phyloP scores from a whole-genome alignment of 2,797 vertebrate genomes.

The Galagoides demidoff region DNA sequence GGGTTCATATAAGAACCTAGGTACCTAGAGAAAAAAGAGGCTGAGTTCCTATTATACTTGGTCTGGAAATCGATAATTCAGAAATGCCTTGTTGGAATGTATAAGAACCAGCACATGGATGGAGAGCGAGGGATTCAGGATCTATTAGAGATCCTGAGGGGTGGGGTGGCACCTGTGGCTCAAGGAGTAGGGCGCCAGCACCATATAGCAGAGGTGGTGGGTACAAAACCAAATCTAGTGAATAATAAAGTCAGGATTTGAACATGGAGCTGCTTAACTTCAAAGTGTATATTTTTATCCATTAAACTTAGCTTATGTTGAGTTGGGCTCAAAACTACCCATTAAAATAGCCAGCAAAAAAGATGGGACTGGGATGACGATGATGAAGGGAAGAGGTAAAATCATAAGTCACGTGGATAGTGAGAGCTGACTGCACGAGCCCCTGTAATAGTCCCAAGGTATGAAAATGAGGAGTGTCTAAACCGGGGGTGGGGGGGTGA shows the following conservation, averaged over 20 bases:
- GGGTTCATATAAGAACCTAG: no score
- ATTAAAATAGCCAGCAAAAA: neutral
- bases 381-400: neutral
- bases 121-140: no score
- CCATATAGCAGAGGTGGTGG: no score
- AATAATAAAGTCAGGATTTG: neutral
- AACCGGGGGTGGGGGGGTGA: no score
- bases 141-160: no score
- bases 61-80: no score
- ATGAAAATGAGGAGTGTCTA: neutral
- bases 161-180: no score
- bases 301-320: neutral
- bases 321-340: neutral
- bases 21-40: no score
- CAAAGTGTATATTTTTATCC: neutral
- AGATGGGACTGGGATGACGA: rapidly evolving
- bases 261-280: neutral
- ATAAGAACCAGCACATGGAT: no score
- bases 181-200: no score
- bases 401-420: neutral
- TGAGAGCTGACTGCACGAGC: neutral
- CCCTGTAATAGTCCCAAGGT: neutral
- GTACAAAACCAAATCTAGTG: neutral
- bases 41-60: no score
- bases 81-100: no score